These are phyloP conservation scores for Archivesica marissinica DNA, from an alignment of 1,140 invertebrate species.

Conservation along the genomic window DNA sequence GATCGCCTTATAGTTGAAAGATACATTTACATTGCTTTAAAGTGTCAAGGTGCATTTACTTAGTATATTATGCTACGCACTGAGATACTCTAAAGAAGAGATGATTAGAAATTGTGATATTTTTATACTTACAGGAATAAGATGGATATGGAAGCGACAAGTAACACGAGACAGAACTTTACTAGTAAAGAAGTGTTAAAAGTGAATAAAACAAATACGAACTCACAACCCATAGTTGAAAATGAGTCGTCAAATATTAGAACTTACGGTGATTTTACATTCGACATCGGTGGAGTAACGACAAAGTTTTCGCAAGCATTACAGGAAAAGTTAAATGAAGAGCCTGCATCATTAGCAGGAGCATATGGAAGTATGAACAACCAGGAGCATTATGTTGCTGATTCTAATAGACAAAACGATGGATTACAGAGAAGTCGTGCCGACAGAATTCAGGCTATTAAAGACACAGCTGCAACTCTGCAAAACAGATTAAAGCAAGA, in stretches of 20 bases:
- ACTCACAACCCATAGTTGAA: neutral
- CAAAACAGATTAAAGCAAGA: conserved; percentile 76
- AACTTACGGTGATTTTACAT: conserved; percentile 68
- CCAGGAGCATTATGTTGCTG: conserved; percentile 21
- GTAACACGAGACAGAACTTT: conserved; percentile 10
- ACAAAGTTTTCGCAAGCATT: conserved; percentile 75
- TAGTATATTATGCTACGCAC: too few relatives aligned
- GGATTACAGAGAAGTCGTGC: conserved; percentile 64
- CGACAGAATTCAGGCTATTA: conserved; percentile 77
- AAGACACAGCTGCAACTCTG: conserved; percentile 75
- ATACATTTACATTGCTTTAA: too few relatives aligned
- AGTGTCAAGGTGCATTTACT: too few relatives aligned
- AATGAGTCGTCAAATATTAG: conserved; percentile 54
- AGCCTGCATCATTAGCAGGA: conserved; percentile 41
- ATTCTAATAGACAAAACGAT: conserved; percentile 3
- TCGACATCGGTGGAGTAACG: conserved; percentile 74
- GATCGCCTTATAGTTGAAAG: too few relatives aligned
- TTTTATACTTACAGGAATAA: conserved; percentile 46
- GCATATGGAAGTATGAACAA: conserved; percentile 28
- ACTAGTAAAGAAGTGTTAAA: conserved; percentile 41
- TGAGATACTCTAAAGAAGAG: too few relatives aligned
- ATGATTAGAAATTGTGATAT: too few relatives aligned
- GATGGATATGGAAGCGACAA: conserved; percentile 29
- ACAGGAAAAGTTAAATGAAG: conserved; percentile 63
- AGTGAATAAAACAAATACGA: conserved; percentile 5